Evolutionary conservation across 2,888 invertebrate genomes (phyloP), one percentile per base, ranked within the genome.

Genomic region (Itoplectis maculator): DNA sequence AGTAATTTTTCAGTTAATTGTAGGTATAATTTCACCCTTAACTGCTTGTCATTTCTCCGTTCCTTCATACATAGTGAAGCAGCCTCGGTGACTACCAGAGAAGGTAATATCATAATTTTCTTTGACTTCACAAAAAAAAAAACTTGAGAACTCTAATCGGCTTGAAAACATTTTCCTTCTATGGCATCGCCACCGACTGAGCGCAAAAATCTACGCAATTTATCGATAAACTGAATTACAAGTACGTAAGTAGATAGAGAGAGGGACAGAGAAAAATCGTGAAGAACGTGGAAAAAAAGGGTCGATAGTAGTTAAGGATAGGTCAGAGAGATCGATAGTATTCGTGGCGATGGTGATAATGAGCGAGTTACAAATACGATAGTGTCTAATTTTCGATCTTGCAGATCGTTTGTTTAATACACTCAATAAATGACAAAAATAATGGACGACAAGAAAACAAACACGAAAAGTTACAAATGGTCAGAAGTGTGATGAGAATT

Each of bases 161-260:
- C 29, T 59, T 8, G 1, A 59, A 61, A 69, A 54, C 47, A 4
- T 42, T 51, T 54, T 8, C 77, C 72, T 66, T 61, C 45, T 66
- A 42, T 45, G 51, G 40, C 9, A 3, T 29, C 49, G 66, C 29
- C 66, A 59, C 42, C 51, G 61, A 79, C 49, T n/a, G 6, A 65
- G 56, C 69, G 37, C 1, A 70, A 70, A 76, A 13, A 13, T 66
- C 54, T 78, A 81, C 35, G 63, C 65, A 77, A 79, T 79, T 66
- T 35, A 74, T 70, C 63, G 68, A 74, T 77, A 79, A 80, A 84
- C 79, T 81, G 75, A 83, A 80, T 49, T 73, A 82, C 45, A 51
- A 63, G 56, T 81, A 37, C 54, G 70, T 77, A 66, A 75, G 61
- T 79, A 82, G n/a, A 77, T 54, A 8, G 56, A 29, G 29, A 29